Base-by-base conservation (phyloP, 2,797 vertebrate species). In the Chromobotia macracanthus region DNA sequence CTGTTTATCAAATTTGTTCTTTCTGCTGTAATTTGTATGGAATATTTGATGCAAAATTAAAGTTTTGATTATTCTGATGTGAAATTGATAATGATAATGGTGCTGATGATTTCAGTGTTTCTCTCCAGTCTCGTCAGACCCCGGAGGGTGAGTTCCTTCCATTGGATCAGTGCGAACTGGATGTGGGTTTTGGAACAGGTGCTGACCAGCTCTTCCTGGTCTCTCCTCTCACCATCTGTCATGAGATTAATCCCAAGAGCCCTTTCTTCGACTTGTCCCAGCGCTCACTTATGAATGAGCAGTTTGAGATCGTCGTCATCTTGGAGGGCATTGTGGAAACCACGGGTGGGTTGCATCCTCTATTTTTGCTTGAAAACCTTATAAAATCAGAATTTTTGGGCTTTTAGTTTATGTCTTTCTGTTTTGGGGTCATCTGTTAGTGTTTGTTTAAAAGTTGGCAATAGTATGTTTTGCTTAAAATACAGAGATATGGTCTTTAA, bases 281-380 rank as follows among this genome's bases (percentile, higher is more conserved):
- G 90, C 93, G 95, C 86, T 95, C 96, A 0, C 93, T 97, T 18
- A 89, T 74, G 89, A 96, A 89, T 0, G 95, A 96, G 74, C 92
- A 97, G 74, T 97, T 97, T 89, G 96, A 97, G 86, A 96, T 97
- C 0, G 96, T 97, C 0, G 96, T 97, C 48, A 97, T 97, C 90
- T 92, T 96, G 0, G 96, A 96, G 83, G 96, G 96, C 82, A 97
- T 97, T 66, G 96, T 97, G 69, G 96, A 97, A 88, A 97, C 96
- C 1, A 97, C 96, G 0, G 96, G 96, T 96, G 87, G 92, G 86
- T 84, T 48, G 71, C 16, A 50, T 9, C 9, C 25, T 70, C 12
- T 53, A 9, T n/a, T 13, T 28, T 69, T 19, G 18, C 55, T 7
- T 16, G 10, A 7, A 19, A 65, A 65, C n/a, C 38, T 11, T 3